Base-by-base conservation (phyloP, 2,113 vertebrate species). In the Anser cygnoides region DNA sequence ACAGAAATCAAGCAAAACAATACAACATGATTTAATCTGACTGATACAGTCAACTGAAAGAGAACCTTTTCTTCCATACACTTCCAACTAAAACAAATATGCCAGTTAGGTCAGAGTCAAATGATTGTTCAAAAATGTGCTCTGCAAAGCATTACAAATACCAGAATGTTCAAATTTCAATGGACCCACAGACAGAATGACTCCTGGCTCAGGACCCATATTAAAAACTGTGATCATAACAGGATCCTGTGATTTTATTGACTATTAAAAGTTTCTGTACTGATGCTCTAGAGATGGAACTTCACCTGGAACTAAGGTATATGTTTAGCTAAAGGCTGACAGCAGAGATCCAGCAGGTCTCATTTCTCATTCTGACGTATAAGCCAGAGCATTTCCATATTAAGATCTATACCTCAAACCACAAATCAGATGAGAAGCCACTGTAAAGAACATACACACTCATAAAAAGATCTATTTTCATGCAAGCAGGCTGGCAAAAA, bases 81-180 rank as follows among this genome's bases (percentile, higher is more conserved):
- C 18, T 92, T 96, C 89, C 94, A 94, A 92, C 28, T 90, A 90
- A 92, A 97, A 94, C 76, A 97, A 96, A 89, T 70, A 94, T 90
- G 15, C 29, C 68, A 41, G 83, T 75, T 75, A 90, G 72, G 41
- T 87, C 55, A 87, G 73, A 91, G 58, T 84, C 84, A 89, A 76
- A 90, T 76, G 59, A 87, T 2, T 75, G 54, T 29, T 89, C 52
- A 76, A 87, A 93, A 95, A 90, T 67, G 23, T 63, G 58, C 49
- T 95, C 85, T 81, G 87, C 39, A 81, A 85, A 94, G 72, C 41
- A 86, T 52, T 95, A 72, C 23, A 35, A 92, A 87, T 28, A 85
- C 22, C 55, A 90, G 59, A 83, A 79, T 37, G 43, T 93, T 86
- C 52, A 72, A 55, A 77, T 88, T 94, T 90, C 61, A 78, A n/a